A percentile compares a stretch with the other conserved stretches of the same genome.
phyloP scores from a whole-genome alignment of 2,113 vertebrate genomes.

The Scalopus aquaticus region DNA sequence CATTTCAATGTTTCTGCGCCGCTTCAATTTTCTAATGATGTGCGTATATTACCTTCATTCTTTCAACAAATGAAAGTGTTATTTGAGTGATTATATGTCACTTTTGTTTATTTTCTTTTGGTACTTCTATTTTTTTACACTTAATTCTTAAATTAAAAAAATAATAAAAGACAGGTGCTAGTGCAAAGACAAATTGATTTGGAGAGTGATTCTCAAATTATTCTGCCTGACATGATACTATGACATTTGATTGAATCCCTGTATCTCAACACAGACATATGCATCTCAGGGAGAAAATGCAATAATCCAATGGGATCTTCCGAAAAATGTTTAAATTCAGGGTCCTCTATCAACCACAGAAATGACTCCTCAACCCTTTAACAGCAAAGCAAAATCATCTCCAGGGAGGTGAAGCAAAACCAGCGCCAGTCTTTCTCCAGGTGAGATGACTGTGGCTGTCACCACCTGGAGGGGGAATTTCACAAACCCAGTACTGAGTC shows the following conservation, averaged over 20 bases:
- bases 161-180: not conserved
- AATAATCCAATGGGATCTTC: not conserved
- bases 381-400: not conserved
- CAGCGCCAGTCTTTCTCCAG: not conserved
- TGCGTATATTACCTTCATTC: not conserved
- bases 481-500: not conserved
- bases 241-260: not conserved
- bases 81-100: not conserved
- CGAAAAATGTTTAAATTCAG: not conserved
- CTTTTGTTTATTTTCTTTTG: not conserved
- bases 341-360: not conserved
- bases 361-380: not conserved
- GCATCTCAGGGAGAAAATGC: not conserved
- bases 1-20: not conserved
- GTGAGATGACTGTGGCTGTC: not conserved
- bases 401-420: not conserved
- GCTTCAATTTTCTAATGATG: not conserved
- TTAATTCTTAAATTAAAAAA: slow-evolving; percentile 18
- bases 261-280: not conserved
- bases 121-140: too few relatives aligned
- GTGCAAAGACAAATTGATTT: not conserved
- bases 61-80: not conserved
- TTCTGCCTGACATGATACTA: accelerated
- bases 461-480: not conserved
- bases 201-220: not conserved